phyloP scores from a whole-genome alignment of 37 sponge, comb jelly and placozoan genomes.

The Mnemiopsis leidyi region DNA sequence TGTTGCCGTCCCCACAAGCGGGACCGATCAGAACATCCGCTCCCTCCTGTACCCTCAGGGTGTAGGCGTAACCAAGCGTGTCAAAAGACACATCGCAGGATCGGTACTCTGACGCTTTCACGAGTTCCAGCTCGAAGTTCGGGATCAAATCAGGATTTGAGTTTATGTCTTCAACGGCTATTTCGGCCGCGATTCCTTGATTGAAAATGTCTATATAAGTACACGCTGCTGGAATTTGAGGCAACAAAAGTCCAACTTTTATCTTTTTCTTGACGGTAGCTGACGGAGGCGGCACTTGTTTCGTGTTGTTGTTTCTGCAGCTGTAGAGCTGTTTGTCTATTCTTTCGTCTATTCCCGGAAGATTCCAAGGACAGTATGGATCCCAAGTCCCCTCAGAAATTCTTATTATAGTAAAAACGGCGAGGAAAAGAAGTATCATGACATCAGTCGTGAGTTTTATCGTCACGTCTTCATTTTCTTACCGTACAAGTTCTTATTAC shows the following conservation, averaged over 20 bases:
- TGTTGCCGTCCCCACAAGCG: conserved; percentile 40
- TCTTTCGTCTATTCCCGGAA: neutral
- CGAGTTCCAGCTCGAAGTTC: conserved; percentile 7
- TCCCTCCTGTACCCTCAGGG: neutral
- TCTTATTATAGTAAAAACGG: neutral
- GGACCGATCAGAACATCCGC: conserved; percentile 47
- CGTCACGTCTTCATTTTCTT: too few relatives aligned
- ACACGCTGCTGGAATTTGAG: neutral
- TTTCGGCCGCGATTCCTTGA: conserved; percentile 35
- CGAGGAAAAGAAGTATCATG: neutral
- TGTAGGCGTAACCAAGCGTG: conserved; percentile 49
- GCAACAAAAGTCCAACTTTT: conserved; percentile 50
- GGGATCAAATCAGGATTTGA: conserved; percentile 6
- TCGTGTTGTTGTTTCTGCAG: conserved; percentile 21
- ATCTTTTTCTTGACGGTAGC: neutral
- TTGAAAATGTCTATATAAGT: conserved; percentile 24
- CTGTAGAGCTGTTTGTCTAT: conserved; percentile 3
- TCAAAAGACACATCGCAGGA: neutral
- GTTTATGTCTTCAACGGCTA: conserved; percentile 60
- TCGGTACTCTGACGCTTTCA: neutral
- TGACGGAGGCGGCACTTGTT: neutral
- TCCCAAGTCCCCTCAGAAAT: neutral
- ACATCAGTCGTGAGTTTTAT: neutral
- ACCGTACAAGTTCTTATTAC: too few relatives aligned
- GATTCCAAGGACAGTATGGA: conserved; percentile 12